Evolutionary conservation across 2,888 invertebrate genomes (phyloP).

Genomic region (Drosophila testacea): DNA sequence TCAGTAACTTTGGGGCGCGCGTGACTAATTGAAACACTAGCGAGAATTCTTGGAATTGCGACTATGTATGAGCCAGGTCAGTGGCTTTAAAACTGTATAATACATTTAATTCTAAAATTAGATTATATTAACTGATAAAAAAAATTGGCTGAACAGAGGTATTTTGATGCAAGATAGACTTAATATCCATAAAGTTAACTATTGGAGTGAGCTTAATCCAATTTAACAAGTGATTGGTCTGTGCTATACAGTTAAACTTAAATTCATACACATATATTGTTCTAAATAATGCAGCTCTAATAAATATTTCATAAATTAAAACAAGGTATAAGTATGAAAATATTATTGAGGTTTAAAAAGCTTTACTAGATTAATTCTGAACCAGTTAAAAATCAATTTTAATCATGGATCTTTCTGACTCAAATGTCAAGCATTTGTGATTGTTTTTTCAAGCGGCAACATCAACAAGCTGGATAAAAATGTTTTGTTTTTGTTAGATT

Average conservation of each 20-base stretch:
- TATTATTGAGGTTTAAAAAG: not conserved
- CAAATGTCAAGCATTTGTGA: conserved; percentile 18
- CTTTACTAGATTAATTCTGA: not conserved
- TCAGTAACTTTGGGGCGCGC: conserved; percentile 67
- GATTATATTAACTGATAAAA: not conserved
- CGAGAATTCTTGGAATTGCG: conserved; percentile 56
- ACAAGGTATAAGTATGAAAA: no score
- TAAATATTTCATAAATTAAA: no score
- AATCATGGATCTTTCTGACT: conserved; percentile 16
- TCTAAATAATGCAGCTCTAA: no score
- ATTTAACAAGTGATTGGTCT: no score
- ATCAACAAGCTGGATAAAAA: conserved; percentile 43
- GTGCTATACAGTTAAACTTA: no score
- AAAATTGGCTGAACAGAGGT: not conserved
- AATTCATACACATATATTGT: no score
- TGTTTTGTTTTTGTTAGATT: conserved; percentile 34
- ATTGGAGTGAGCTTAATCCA: no score
- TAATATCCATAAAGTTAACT: no score
- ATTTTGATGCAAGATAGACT: no score
- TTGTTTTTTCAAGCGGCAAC: conserved; percentile 47
- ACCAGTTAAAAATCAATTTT: conserved; percentile 9
- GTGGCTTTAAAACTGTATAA: conserved; percentile 38
- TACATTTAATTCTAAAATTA: not conserved
- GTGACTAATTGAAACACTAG: conserved; percentile 79
- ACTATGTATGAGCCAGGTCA: conserved; percentile 26